phyloP scores from a whole-genome alignment of 2,113 vertebrate species.

The Sclerurus mexicanus region DNA sequence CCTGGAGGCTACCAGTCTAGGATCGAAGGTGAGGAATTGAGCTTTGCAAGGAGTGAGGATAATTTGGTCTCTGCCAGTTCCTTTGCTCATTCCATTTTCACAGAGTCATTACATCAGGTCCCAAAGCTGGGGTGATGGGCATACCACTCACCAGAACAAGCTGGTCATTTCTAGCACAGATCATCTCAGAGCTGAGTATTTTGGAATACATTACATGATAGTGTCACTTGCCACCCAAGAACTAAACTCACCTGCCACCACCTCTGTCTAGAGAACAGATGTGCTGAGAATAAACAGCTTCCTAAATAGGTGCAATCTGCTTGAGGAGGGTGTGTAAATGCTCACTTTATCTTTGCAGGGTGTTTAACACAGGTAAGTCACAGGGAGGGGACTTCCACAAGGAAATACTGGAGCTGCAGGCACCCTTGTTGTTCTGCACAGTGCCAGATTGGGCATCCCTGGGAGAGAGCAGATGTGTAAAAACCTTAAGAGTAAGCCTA shows the following conservation, averaged over 20 bases:
- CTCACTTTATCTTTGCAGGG: not conserved
- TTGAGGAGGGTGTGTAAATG: not conserved
- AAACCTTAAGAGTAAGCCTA: not conserved
- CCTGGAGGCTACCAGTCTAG: not conserved
- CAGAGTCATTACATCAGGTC: not conserved
- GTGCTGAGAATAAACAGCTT: not conserved
- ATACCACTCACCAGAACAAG: rapidly evolving
- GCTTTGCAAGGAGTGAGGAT: not conserved
- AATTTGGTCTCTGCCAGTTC: not conserved
- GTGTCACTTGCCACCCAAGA: not conserved
- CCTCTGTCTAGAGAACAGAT: not conserved
- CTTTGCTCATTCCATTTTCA: not conserved
- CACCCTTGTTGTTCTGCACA: not conserved
- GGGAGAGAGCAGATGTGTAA: not conserved
- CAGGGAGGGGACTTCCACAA: not conserved
- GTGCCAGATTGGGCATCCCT: not conserved
- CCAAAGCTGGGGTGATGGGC: not conserved
- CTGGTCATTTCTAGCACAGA: not conserved
- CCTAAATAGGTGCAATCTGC: not conserved
- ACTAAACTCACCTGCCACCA: not conserved
- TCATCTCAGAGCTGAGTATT: not conserved
- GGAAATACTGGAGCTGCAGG: not conserved
- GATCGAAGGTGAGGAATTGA: not conserved
- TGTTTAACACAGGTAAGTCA: not conserved
- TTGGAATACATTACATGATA: not conserved